These are phyloP conservation scores for Listrodromus nycthemerus DNA, from an alignment of 2,888 invertebrate genomes.

Conservation along the genomic window DNA sequence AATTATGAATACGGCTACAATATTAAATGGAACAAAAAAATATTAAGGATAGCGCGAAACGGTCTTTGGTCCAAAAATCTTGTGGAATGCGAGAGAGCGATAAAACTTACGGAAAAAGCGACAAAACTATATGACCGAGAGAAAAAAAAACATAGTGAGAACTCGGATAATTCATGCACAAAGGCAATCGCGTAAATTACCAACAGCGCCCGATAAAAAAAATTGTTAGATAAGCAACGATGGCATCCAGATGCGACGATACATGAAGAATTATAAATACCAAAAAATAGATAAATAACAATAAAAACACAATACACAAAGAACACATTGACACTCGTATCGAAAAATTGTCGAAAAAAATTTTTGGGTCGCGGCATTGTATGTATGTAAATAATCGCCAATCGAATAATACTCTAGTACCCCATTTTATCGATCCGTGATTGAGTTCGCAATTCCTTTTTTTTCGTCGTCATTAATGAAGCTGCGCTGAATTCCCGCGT, in stretches of 20 bases:
- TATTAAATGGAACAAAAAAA: slow-evolving; percentile 65
- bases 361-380: slow-evolving; percentile 68
- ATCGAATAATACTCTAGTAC: slow-evolving; percentile 59
- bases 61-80: slow-evolving; percentile 66
- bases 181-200: slow-evolving; percentile 75
- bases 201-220: slow-evolving; percentile 67
- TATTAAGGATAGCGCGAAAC: slow-evolving; percentile 67
- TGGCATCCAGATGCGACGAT: slow-evolving; percentile 60
- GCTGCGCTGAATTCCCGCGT: slow-evolving; percentile 10
- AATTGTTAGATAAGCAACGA: slow-evolving; percentile 64
- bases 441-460: slow-evolving; percentile 48
- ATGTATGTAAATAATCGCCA: slow-evolving; percentile 71
- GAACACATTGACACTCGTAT: slow-evolving; percentile 47
- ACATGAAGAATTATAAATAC: slow-evolving; percentile 30
- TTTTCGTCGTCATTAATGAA: slow-evolving; percentile 30
- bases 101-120: neutral
- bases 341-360: slow-evolving; percentile 52
- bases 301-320: slow-evolving; percentile 33
- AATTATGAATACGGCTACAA: slow-evolving; percentile 70
- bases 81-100: slow-evolving; percentile 18
- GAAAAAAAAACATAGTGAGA: slow-evolving; percentile 59
- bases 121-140: slow-evolving; percentile 24
- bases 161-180: slow-evolving; percentile 75
- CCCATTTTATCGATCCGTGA: slow-evolving; percentile 55
- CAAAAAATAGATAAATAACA: slow-evolving; percentile 20